Conservation (phyloP, 1,140 invertebrate genomes). For the Zophobas morio region DNA sequence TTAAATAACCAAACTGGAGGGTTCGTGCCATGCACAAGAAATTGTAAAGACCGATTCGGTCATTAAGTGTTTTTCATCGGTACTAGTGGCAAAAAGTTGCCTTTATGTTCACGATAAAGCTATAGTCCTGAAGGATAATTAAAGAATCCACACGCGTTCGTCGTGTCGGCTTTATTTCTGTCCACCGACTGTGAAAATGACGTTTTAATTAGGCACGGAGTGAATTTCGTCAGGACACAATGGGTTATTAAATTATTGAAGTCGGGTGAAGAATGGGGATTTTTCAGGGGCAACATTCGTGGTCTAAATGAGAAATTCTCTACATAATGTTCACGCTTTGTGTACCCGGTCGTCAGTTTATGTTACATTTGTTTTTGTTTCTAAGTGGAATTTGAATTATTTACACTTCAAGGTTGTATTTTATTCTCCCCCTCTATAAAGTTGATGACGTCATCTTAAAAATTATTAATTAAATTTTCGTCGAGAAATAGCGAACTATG, state of each 20-base stretch:
- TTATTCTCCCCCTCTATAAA: no score
- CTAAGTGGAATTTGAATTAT: no score
- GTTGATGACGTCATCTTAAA: no score
- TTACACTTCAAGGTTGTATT: no score
- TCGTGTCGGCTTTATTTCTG: constrained; percentile 41
- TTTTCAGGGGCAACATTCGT: not conserved
- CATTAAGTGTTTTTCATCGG: constrained; percentile 36
- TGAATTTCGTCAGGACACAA: constrained; percentile 31
- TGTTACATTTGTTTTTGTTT: no score
- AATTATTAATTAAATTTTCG: no score
- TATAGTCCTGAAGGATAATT: constrained; percentile 37
- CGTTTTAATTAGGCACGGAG: constrained; percentile 31
- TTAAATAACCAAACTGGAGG: constrained; percentile 24
- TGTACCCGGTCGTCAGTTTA: no score
- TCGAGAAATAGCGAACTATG: no score
- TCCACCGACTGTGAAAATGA: constrained; percentile 35
- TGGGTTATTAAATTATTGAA: constrained; percentile 27
- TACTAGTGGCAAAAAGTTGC: constrained; percentile 23
- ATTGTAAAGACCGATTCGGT: constrained; percentile 41
- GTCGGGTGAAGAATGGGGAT: not conserved
- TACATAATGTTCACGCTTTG: no score
- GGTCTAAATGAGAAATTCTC: no score
- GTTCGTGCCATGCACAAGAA: constrained; percentile 37
- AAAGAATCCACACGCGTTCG: constrained; percentile 40
- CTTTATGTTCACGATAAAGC: constrained; percentile 32